Percentiles rank a stretch among this genome's conserved stretches.
phyloP scores from a whole-genome alignment of 2,888 invertebrate genomes.

The Chromoteleia sp. region DNA sequence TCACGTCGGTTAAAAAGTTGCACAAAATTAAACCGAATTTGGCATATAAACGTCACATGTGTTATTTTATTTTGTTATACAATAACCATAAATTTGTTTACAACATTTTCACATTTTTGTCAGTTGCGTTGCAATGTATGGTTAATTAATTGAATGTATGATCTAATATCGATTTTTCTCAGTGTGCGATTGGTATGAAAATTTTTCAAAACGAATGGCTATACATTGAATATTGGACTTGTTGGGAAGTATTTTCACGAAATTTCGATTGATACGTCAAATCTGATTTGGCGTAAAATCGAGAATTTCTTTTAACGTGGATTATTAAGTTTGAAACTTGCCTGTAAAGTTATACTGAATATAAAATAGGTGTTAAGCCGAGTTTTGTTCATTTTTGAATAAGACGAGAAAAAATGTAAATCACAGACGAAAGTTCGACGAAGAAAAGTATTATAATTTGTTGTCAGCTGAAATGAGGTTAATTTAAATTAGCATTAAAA shows the following conservation, averaged over 20 bases:
- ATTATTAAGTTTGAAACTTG: conserved; percentile 58
- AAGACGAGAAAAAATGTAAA: conserved; percentile 47
- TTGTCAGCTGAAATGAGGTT: conserved; percentile 34
- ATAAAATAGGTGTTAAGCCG: conserved; percentile 24
- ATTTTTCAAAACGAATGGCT: conserved; percentile 46
- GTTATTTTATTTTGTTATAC: background rate
- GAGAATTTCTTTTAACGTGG: conserved; percentile 45
- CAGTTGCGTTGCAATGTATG: background rate
- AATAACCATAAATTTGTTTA: conserved; percentile 16
- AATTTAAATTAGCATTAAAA: conserved; percentile 34
- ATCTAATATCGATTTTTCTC: conserved; percentile 38
- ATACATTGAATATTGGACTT: background rate
- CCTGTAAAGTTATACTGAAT: conserved; percentile 55
- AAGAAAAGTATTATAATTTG: conserved; percentile 49
- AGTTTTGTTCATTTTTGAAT: conserved; percentile 34
- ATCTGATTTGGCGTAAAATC: conserved; percentile 48
- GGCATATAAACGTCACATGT: background rate
- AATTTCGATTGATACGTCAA: conserved; percentile 41
- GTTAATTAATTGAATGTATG: background rate
- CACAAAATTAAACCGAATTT: background rate
- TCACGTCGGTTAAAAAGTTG: background rate
- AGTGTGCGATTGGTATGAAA: conserved; percentile 39
- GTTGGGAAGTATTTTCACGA: background rate
- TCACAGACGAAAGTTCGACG: conserved; percentile 27
- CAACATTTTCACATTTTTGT: background rate